Percentiles rank a stretch among this genome's conserved stretches.
phyloP scores from a whole-genome alignment of 2,888 invertebrate species.

The Caenorhabditis sp. region DNA sequence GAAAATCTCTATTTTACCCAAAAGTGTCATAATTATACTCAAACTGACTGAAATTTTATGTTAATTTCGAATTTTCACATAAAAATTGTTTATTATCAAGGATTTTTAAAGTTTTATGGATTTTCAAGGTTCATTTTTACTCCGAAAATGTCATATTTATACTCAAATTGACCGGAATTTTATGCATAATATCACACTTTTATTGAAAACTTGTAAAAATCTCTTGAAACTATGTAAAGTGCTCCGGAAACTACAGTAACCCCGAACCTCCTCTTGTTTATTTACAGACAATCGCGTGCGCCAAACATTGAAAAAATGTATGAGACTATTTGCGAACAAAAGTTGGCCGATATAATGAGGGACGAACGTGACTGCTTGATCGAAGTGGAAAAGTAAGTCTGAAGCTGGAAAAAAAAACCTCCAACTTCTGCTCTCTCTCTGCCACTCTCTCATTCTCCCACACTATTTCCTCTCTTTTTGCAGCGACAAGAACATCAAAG shows the following conservation, averaged over 20 bases:
- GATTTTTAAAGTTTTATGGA: background rate
- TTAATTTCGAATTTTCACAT: background rate
- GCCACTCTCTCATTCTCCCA: background rate
- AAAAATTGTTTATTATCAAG: background rate
- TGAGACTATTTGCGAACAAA: slow-evolving; percentile 57
- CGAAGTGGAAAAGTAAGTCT: slow-evolving; percentile 41
- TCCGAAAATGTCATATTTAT: background rate
- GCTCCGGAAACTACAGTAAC: background rate
- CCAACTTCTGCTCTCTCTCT: slow-evolving; percentile 1
- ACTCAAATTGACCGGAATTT: background rate
- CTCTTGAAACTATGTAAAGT: no score
- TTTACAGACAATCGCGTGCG: slow-evolving; percentile 43
- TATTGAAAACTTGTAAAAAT: no score
- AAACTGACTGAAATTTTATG: background rate
- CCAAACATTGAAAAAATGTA: slow-evolving; percentile 61
- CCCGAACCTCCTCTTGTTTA: background rate
- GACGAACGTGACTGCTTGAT: slow-evolving; percentile 54
- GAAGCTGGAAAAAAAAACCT: no score
- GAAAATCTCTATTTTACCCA: background rate
- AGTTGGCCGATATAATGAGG: slow-evolving; percentile 49
- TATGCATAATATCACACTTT: no score
- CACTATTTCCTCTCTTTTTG: slow-evolving; percentile 3
- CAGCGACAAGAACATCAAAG: slow-evolving; percentile 44
- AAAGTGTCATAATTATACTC: background rate
- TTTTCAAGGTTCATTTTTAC: background rate